Base-by-base conservation (phyloP, 2,888 invertebrate genomes). In the Chironomus tentans region DNA sequence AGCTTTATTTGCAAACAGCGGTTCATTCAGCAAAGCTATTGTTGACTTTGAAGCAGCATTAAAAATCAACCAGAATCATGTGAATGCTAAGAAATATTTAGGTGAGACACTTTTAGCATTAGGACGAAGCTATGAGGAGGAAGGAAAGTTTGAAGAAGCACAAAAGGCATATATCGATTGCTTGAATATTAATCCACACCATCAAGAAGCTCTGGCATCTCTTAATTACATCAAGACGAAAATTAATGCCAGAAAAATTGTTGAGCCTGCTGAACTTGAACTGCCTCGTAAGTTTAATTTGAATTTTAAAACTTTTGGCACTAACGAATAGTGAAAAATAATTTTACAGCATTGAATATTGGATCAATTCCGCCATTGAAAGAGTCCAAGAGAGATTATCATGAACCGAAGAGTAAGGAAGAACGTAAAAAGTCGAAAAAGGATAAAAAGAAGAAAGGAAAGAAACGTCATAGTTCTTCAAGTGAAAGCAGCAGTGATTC, bases 1-100 rank as follows among this genome's bases (percentile, higher is more conserved):
- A 78, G 95, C 95, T 28, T 85, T 96, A 80, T 95, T 94, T 82
- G 97, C 97, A 12, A 97, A 97, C 83, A 94, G 93, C 81, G 95
- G 95, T 78, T 95, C 92, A 80, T 97, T 95, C 84, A 91, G 93
- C 80, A 94, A 94, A 82, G 97, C 97, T 0, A 93, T 97, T 78
- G 93, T 94, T 80, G 97, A 98, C 83, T 96, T 98, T 84, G 95
- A 97, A 84, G 91, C 92, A 22, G 97, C 97, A 4, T 84, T 97
- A 56, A 92, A 93, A 82, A 83, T 94, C 65, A 95, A 97, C 84
- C 92, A 93, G 1, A 92, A 90, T 78, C 97, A 98, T 84, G 91
- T 91, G 2, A 97, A 97, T 85, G 97, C 97, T 47, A 89, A 93
- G 77, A 96, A 95, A 83, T 98, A 97, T 84, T 90, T 96, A 87